Conservation (phyloP, 1,140 invertebrate species). For the Panagrolaimus sp. region DNA sequence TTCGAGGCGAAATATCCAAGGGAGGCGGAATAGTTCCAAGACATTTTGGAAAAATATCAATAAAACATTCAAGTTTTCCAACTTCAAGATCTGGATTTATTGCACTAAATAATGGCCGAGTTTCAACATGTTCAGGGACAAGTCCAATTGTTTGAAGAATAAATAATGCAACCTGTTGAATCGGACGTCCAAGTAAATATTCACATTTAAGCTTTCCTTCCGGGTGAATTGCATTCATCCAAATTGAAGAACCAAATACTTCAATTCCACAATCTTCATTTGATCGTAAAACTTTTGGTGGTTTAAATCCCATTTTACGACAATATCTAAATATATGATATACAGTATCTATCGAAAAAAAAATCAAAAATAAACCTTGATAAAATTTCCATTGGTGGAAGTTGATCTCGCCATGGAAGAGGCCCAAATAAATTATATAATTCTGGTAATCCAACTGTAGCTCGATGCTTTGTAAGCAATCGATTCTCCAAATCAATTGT, state of each 20-base stretch:
- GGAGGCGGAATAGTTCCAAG: constrained; percentile 60
- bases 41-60: constrained; percentile 63
- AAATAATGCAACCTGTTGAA: constrained; percentile 62
- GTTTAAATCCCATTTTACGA: constrained; percentile 40
- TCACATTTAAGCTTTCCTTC: constrained; percentile 27
- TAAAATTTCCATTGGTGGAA: constrained; percentile 42
- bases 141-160: constrained; percentile 61
- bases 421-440: constrained; percentile 58
- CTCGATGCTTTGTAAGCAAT: constrained; percentile 61
- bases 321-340: constrained; percentile 36
- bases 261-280: constrained; percentile 43
- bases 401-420: constrained; percentile 46
- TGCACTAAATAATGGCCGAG: constrained; percentile 61
- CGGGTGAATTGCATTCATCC: constrained; percentile 36
- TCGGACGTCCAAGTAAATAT: constrained; percentile 40
- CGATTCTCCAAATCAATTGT: constrained; percentile 64
- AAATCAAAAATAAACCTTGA: too few relatives aligned
- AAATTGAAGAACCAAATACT: constrained; percentile 32
- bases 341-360: neutral
- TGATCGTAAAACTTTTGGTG: too few relatives aligned
- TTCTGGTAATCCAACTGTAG: constrained; percentile 61
- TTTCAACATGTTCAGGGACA: constrained; percentile 64
- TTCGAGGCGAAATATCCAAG: constrained; percentile 61
- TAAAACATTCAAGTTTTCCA: constrained; percentile 63
- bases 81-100: constrained; percentile 62